Evolutionary conservation across 1,140 invertebrate genomes (phyloP).

Genomic region (Calosoma granatense): DNA sequence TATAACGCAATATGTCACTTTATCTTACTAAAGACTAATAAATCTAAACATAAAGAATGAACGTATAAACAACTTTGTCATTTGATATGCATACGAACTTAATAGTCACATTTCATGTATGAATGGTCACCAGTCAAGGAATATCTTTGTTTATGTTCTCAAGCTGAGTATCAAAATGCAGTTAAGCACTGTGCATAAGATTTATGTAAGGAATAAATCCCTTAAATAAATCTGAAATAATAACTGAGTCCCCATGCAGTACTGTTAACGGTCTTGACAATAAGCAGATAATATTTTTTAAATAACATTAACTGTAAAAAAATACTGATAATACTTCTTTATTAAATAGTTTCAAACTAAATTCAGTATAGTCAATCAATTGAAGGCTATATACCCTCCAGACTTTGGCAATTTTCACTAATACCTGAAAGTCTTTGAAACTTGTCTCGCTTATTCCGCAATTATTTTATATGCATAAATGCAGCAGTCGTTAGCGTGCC

Average conservation of each 20-base stretch:
- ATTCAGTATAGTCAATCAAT: too few relatives aligned
- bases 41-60: neutral
- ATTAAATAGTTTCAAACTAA: too few relatives aligned
- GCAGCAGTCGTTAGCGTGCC: too few relatives aligned
- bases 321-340: too few relatives aligned
- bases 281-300: too few relatives aligned
- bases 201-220: constrained; percentile 1
- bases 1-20: neutral
- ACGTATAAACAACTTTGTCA: neutral
- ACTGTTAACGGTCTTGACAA: neutral
- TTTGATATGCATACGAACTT: neutral
- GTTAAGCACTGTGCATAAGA: neutral
- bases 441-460: too few relatives aligned
- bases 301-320: too few relatives aligned
- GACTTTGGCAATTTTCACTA: too few relatives aligned
- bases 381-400: too few relatives aligned
- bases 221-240: constrained; percentile 1
- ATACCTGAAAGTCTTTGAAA: too few relatives aligned
- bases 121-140: neutral
- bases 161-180: neutral
- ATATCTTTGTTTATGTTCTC: constrained; percentile 7
- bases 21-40: neutral
- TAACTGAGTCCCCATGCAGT: too few relatives aligned
- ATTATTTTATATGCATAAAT: too few relatives aligned
- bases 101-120: constrained; percentile 4